phyloP scores from a whole-genome alignment of 2,888 invertebrate genomes.

The Didymodactylos carnosus region DNA sequence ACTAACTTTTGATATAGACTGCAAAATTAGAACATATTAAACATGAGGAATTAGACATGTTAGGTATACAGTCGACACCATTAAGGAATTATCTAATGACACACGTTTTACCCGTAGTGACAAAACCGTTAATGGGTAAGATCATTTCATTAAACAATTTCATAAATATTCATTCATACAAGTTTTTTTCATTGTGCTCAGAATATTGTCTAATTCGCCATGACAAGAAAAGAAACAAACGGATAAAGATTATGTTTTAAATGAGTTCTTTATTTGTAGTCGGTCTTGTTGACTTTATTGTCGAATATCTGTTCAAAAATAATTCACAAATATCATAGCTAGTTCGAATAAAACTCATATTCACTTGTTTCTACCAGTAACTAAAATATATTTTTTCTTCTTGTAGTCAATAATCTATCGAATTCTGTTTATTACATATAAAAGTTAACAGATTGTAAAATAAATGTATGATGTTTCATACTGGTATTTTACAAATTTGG shows the following conservation, averaged over 20 bases:
- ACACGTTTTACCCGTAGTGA: neutral
- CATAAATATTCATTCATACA: neutral
- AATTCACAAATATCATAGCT: neutral
- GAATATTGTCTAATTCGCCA: neutral
- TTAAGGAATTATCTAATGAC: neutral
- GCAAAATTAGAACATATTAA: neutral
- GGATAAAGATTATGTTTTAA: too few species aligned
- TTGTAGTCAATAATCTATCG: too few species aligned
- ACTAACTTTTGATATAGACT: too few species aligned
- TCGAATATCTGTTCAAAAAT: neutral
- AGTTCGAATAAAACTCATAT: too few species aligned
- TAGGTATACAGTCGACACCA: neutral
- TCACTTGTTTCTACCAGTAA: too few species aligned
- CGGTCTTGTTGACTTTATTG: neutral
- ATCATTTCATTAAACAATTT: neutral
- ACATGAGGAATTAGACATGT: neutral
- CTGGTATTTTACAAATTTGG: too few species aligned
- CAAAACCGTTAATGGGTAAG: neutral
- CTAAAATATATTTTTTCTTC: too few species aligned
- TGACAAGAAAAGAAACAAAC: neutral
- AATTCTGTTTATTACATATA: too few species aligned
- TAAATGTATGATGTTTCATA: too few species aligned
- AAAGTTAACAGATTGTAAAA: too few species aligned
- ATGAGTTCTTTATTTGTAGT: neutral
- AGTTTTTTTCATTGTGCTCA: neutral